Percentiles rank a stretch among this genome's conserved stretches.
These are phyloP conservation scores for Masticophis lateralis DNA, from an alignment of 2,797 vertebrate species.

Conservation along the genomic window DNA sequence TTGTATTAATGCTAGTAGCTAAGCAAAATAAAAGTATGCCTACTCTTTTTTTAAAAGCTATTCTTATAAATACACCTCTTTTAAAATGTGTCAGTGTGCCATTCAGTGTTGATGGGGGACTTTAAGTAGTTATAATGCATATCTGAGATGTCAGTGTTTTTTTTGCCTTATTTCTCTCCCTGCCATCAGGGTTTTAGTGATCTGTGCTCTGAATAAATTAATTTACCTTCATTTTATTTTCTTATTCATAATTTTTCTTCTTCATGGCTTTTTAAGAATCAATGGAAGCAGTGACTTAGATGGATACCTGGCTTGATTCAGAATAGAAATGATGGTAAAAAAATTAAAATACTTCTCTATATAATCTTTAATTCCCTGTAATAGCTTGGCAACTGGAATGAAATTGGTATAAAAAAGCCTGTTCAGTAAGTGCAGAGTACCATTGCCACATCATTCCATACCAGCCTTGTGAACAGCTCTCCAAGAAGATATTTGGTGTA, in stretches of 20 bases:
- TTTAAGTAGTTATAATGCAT: slow-evolving; percentile 36
- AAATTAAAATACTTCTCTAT: neutral
- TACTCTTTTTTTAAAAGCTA: slow-evolving; percentile 21
- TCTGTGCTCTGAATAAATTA: slow-evolving; percentile 1
- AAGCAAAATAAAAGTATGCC: neutral
- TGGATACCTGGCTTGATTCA: neutral
- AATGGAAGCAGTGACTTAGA: neutral
- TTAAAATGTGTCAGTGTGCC: slow-evolving; percentile 34
- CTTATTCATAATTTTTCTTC: slow-evolving; percentile 3
- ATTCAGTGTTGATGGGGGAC: slow-evolving; percentile 10
- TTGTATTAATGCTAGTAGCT: neutral
- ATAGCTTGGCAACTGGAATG: slow-evolving; percentile 20
- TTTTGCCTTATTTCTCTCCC: slow-evolving; percentile 5
- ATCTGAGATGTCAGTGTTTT: slow-evolving; percentile 13
- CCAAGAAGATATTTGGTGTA: slow-evolving; percentile 1
- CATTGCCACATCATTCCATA: neutral
- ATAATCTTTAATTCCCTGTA: slow-evolving; percentile 17
- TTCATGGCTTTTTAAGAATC: slow-evolving; percentile 9
- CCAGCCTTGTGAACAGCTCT: neutral
- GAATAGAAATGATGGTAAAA: neutral
- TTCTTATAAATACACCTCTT: slow-evolving; percentile 46
- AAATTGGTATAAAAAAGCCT: neutral
- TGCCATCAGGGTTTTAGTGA: neutral
- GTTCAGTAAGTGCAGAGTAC: neutral
- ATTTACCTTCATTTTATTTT: neutral